A percentile compares a stretch with the other conserved stretches of the same genome.
Conservation (phyloP, 2,113 vertebrate species). For the Cyprinus carpio region DNA sequence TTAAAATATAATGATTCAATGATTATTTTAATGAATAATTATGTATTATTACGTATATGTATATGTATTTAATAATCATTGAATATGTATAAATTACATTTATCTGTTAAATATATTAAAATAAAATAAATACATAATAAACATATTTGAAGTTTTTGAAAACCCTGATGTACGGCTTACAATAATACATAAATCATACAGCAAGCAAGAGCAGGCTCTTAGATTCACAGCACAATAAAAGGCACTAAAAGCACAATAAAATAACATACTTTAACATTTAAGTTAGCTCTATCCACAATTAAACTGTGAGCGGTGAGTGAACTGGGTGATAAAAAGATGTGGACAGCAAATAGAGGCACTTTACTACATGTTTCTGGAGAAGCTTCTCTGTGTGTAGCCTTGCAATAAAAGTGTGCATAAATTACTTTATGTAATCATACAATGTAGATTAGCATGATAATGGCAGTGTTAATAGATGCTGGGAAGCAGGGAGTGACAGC, state of each 20-base stretch:
- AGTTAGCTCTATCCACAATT: neutral
- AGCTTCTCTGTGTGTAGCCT: conserved; percentile 85
- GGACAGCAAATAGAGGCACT: conserved; percentile 42
- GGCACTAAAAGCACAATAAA: neutral
- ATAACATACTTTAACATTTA: neutral
- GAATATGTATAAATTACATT: neutral
- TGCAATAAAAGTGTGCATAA: conserved; percentile 95
- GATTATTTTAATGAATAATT: neutral
- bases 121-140: neutral
- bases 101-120: no score
- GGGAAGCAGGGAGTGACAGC: conserved; percentile 96
- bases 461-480: conserved; percentile 99
- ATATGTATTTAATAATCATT: neutral
- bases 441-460: conserved; percentile 99
- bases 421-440: conserved; percentile 99
- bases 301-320: neutral
- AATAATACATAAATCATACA: neutral
- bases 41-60: no score
- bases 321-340: conserved; percentile 28
- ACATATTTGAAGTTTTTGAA: neutral
- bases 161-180: neutral
- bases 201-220: neutral
- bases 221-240: conserved; percentile 7
- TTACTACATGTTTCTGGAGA: conserved; percentile 64
- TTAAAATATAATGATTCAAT: no score